Evolutionary conservation across 1,140 invertebrate genomes (phyloP), one percentile per base, ranked within the genome.

Genomic region (Heliconius hewitsoni): DNA sequence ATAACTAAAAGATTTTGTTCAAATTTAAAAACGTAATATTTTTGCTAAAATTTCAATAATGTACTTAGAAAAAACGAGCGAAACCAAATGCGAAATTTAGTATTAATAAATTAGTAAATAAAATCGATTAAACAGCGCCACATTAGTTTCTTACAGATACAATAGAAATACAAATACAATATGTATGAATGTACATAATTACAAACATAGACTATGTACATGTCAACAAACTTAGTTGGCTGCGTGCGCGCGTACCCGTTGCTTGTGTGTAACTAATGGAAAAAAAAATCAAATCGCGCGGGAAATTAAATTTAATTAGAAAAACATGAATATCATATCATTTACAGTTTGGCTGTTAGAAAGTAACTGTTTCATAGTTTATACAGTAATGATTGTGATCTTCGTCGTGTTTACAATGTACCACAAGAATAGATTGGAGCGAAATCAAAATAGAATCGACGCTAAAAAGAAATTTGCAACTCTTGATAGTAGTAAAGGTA

Each of bases 301-400:
- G 23, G 27, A 76, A 66, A 60, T 3, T 27, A n/a, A 66, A 30
- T 66, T 60, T 66, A 9, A 66, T 71, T 39, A 6, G 19, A 39
- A 76, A 70, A 80, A 30, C 34, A 94, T 94, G 92, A 94, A 93
- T 84, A 42, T 91, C 9, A 89, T 94, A 72, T 94, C 92, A 52
- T 76, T 90, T 11, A 85, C 85, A n/a, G 84, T 94, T 57, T 93
- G 90, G 91, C 85, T 88, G 8, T 82, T 94, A 77, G 92, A 94
- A 80, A 90, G 89, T 55, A 89, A 94, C 82, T 94, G 92, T 89
- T 92, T 91, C 81, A 87, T 86, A 55, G 90, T 94, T 74, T 94
- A 94, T 74, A 88, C 90, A 11, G 84, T 87, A 13, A 82, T 94
- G 81, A 85, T 92, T 50, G 85, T 91, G 77, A 84, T 86, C 83